Evolutionary conservation across 2,888 invertebrate species (phyloP).

Genomic region (Drosophila lacicola): DNA sequence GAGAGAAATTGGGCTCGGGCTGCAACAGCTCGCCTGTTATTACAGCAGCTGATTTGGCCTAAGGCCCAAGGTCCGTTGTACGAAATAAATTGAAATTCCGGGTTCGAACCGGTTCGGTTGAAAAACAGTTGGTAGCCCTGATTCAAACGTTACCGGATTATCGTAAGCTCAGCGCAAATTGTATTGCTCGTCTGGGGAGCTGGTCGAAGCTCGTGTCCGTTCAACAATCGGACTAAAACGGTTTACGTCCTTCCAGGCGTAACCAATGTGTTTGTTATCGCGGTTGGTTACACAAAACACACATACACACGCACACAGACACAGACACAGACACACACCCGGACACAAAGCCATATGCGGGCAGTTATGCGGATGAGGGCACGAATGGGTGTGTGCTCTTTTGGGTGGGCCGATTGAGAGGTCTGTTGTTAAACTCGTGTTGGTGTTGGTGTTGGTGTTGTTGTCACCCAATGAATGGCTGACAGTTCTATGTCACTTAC

Average conservation of each 20-base stretch:
- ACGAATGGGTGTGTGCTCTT: neutral
- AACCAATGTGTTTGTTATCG: slow-evolving; percentile 63
- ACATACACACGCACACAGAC: slow-evolving; percentile 1
- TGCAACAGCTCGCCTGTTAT: no score
- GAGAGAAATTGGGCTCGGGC: no score
- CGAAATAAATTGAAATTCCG: no score
- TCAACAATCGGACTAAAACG: slow-evolving; percentile 24
- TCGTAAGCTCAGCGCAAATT: no score
- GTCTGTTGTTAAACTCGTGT: slow-evolving; percentile 6
- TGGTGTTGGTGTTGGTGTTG: slow-evolving; percentile 9
- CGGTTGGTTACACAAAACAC: slow-evolving; percentile 53
- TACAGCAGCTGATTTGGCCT: no score
- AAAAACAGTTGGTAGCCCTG: no score
- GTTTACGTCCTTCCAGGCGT: slow-evolving; percentile 34
- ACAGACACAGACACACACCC: neutral
- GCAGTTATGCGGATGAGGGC: neutral
- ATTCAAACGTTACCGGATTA: no score
- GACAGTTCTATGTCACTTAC: slow-evolving; percentile 70
- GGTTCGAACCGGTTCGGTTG: no score
- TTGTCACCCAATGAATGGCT: slow-evolving; percentile 53
- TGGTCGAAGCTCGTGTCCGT: slow-evolving; percentile 15
- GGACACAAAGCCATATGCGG: neutral
- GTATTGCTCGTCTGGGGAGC: slow-evolving; percentile 4
- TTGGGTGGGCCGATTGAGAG: slow-evolving; percentile 25
- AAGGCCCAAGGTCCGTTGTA: no score